These are phyloP conservation scores for Distichodus sexfasciatus DNA, from an alignment of 2,797 vertebrate genomes.

Conservation along the genomic window DNA sequence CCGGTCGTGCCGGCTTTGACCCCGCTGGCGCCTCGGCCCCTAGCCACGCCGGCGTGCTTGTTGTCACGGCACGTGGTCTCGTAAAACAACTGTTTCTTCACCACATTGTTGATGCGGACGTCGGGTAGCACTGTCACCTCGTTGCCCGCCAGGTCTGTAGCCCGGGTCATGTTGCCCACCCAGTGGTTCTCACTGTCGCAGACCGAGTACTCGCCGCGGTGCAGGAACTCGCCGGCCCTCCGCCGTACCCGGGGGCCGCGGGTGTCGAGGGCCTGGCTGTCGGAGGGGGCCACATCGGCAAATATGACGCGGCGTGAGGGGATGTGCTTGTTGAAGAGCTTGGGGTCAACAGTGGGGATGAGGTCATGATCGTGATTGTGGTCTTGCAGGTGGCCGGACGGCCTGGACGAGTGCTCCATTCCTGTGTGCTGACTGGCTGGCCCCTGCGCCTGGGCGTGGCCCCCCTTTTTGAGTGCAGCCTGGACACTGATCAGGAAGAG, in stretches of 20 bases:
- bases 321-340: conserved; percentile 86
- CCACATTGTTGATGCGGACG: conserved; percentile 88
- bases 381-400: conserved; percentile 40
- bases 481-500: conserved; percentile 93
- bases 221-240: conserved; percentile 76
- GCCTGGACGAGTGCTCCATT: conserved; percentile 55
- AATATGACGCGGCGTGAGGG: conserved; percentile 88
- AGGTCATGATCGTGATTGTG: conserved; percentile 59
- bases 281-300: conserved; percentile 82
- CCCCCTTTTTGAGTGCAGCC: conserved; percentile 88
- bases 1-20: conserved; percentile 78
- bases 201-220: conserved; percentile 92
- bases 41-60: conserved; percentile 1
- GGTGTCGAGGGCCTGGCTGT: conserved; percentile 62
- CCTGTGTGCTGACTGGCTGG: conserved; percentile 70
- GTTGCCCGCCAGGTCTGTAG: conserved; percentile 90
- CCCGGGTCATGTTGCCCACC: conserved; percentile 89
- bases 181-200: conserved; percentile 93
- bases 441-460: conserved; percentile 75
- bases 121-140: conserved; percentile 91
- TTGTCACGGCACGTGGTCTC: conserved; percentile 86
- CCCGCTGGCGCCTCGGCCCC: conserved; percentile 57
- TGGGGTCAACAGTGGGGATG: conserved; percentile 84
- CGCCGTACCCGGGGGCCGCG: conserved; percentile 74
- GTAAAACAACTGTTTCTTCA: conserved; percentile 95